Conservation (phyloP, 2,797 vertebrate species). For the Forpus xanthops region DNA sequence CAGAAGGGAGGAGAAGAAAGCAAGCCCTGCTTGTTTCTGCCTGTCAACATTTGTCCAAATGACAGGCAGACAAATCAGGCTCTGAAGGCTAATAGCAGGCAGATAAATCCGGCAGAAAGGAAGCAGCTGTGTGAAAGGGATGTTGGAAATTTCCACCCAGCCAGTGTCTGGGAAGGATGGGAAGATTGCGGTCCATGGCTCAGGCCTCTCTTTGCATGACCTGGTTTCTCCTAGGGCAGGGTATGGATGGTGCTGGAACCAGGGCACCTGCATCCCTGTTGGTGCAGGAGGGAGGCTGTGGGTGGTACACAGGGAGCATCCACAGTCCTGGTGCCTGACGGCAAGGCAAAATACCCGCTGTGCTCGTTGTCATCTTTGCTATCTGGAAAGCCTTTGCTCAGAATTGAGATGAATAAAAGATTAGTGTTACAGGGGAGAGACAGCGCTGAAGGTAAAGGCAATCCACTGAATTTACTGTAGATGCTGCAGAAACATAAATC, state of each 20-base stretch:
- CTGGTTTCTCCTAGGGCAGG: neutral
- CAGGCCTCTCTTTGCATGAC: neutral
- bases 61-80: constrained; percentile 74
- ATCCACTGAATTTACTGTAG: neutral
- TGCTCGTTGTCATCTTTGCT: accelerated
- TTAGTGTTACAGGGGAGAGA: neutral
- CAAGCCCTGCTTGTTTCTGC: constrained; percentile 54
- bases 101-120: constrained; percentile 64
- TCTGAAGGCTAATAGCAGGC: constrained; percentile 54
- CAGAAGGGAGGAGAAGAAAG: neutral
- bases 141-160: constrained; percentile 17
- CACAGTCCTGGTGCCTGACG: accelerated
- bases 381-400: neutral
- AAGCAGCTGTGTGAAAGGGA: neutral
- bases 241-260: accelerated
- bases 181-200: neutral
- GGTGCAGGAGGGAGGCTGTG: accelerated
- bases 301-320: neutral
- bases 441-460: neutral
- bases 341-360: accelerated
- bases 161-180: neutral
- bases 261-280: accelerated
- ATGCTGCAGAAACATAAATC: neutral
- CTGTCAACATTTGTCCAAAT: constrained; percentile 69
- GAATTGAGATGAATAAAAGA: neutral